These are phyloP conservation scores for Paracyclopina nana DNA, from an alignment of 1,140 invertebrate genomes.

Conservation along the genomic window DNA sequence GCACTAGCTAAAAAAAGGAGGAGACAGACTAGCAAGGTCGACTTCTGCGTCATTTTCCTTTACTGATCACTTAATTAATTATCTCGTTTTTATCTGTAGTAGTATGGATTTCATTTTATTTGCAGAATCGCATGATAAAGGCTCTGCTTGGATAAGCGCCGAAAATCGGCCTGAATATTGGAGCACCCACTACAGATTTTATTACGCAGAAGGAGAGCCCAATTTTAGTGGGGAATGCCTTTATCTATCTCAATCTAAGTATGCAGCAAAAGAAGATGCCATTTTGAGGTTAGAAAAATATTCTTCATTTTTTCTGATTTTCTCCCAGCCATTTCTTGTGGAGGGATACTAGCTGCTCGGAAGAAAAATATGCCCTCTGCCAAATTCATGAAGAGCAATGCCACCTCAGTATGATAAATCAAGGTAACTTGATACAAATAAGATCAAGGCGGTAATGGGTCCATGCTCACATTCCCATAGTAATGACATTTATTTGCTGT, in stretches of 20 bases:
- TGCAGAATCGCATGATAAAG: background rate
- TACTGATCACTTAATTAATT: background rate
- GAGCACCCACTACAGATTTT: background rate
- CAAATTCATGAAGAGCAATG: no score
- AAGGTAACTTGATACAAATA: no score
- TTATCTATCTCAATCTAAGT: no score
- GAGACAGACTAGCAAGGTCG: background rate
- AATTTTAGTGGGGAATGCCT: background rate
- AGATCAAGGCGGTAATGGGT: no score
- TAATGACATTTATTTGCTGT: no score
- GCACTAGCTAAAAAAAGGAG: background rate
- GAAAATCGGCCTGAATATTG: background rate
- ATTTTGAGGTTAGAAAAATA: no score
- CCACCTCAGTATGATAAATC: no score
- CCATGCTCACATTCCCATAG: no score
- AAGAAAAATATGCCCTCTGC: no score
- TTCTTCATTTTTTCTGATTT: no score
- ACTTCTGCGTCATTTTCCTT: background rate
- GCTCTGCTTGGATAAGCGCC: background rate
- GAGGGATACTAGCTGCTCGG: background rate
- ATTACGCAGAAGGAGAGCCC: background rate
- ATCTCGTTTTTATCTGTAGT: background rate
- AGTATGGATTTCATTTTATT: background rate
- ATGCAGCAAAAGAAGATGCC: no score
- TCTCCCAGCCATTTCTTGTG: background rate